Evolutionary conservation across 2,888 invertebrate genomes (phyloP).

Genomic region (Sylvicola fuscatus): DNA sequence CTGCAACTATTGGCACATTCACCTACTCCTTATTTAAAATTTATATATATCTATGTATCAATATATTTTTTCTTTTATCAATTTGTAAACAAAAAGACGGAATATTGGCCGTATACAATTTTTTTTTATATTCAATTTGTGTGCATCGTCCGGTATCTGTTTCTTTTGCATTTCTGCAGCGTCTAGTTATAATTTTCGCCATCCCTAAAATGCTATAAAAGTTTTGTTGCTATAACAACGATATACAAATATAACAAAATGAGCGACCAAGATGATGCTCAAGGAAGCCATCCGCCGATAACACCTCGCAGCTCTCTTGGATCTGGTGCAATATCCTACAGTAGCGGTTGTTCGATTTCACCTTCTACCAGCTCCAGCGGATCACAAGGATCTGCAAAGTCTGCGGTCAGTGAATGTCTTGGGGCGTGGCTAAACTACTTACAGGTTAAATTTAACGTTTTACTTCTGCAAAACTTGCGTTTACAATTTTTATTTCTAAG

Average conservation of each 20-base stretch:
- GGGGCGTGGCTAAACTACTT: constrained; percentile 18
- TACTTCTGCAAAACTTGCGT: background rate
- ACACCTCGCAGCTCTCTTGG: constrained; percentile 11
- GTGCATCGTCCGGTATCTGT: too few relatives aligned
- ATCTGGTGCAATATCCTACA: constrained; percentile 12
- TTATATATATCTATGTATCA: too few relatives aligned
- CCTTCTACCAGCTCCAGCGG: constrained; percentile 15
- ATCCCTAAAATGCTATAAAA: too few relatives aligned
- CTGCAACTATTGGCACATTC: too few relatives aligned
- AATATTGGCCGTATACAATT: too few relatives aligned
- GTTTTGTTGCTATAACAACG: too few relatives aligned
- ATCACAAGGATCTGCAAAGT: constrained; percentile 15
- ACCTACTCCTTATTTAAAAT: too few relatives aligned
- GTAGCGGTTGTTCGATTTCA: constrained; percentile 11
- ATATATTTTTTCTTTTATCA: too few relatives aligned
- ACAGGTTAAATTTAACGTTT: constrained; percentile 9
- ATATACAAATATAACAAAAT: constrained; percentile 1
- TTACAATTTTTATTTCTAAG: constrained; percentile 15
- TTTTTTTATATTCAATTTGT: too few relatives aligned
- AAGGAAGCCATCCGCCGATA: constrained; percentile 9
- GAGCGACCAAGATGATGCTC: constrained; percentile 13
- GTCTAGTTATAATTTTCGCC: too few relatives aligned
- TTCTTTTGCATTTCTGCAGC: too few relatives aligned
- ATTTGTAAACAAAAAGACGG: too few relatives aligned
- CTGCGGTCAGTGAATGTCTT: constrained; percentile 16